Percentiles rank a stretch among this genome's conserved stretches.
phyloP scores from a whole-genome alignment of 2,797 vertebrate species.

The Lerista edwardsae region DNA sequence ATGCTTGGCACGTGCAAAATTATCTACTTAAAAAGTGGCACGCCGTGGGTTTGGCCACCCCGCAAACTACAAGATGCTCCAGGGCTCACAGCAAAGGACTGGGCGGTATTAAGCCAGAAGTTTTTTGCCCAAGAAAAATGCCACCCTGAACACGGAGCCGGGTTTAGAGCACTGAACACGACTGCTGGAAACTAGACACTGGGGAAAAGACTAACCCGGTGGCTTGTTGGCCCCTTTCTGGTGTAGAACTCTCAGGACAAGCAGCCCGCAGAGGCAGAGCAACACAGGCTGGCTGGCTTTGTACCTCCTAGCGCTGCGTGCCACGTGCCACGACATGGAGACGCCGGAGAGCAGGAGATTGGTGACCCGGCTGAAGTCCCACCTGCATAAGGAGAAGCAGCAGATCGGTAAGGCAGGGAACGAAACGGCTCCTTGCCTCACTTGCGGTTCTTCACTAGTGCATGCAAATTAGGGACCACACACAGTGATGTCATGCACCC shows the following conservation, averaged over 20 bases:
- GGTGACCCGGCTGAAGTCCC: constrained; percentile 85
- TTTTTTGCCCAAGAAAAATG: too few relatives aligned
- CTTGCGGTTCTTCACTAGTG: background rate
- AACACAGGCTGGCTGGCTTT: constrained; percentile 84
- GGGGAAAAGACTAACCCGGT: background rate
- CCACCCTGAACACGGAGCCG: too few relatives aligned
- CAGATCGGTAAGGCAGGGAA: constrained; percentile 78
- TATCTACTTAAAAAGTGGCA: too few relatives aligned
- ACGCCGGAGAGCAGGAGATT: constrained; percentile 64
- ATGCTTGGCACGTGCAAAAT: too few relatives aligned
- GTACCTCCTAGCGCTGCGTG: constrained; percentile 85
- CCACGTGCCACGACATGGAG: constrained; percentile 80
- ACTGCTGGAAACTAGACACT: too few relatives aligned
- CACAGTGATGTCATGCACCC: too few relatives aligned
- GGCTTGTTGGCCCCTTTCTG: background rate
- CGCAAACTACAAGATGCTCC: too few relatives aligned
- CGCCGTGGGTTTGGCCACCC: too few relatives aligned
- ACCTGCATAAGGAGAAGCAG: constrained; percentile 85
- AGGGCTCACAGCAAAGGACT: too few relatives aligned
- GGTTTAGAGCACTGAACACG: too few relatives aligned
- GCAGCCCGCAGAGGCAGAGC: constrained; percentile 43
- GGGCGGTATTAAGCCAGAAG: too few relatives aligned
- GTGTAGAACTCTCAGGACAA: constrained; percentile 73
- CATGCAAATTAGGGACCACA: background rate
- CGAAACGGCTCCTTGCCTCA: rapidly evolving